Evolutionary conservation across 2,888 invertebrate species (phyloP).

Genomic region (Eudemis profundana): DNA sequence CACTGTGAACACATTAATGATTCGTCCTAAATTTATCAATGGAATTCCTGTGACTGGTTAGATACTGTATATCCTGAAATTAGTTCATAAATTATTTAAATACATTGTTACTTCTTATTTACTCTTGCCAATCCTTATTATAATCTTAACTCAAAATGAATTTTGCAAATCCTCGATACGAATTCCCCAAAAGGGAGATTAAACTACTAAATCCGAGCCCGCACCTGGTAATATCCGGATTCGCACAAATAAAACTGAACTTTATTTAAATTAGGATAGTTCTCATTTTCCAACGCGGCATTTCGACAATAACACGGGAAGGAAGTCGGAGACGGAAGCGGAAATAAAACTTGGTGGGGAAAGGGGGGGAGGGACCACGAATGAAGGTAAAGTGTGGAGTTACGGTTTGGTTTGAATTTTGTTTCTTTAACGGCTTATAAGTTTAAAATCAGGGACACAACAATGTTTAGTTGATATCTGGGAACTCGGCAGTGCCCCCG

Average conservation of each 20-base stretch:
- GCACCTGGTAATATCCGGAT: constrained; percentile 7
- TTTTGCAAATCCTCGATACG: constrained; percentile 17
- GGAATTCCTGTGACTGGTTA: no score
- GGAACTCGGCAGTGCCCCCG: no score
- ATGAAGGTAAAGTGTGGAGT: background rate
- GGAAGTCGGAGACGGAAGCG: constrained; percentile 38
- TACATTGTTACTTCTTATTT: no score
- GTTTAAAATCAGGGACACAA: background rate
- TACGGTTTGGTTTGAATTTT: background rate
- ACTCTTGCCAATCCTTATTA: no score
- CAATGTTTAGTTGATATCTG: background rate
- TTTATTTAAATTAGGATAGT: constrained; percentile 25
- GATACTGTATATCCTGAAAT: no score
- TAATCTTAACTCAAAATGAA: background rate
- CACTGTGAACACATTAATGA: no score
- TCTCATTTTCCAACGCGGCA: constrained; percentile 18
- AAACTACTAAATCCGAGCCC: constrained; percentile 11
- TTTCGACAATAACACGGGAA: constrained; percentile 38
- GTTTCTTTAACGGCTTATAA: background rate
- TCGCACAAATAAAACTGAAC: constrained; percentile 3
- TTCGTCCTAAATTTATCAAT: no score
- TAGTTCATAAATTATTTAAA: no score
- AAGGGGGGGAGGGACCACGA: constrained; percentile 19
- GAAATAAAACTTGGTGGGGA: constrained; percentile 46
- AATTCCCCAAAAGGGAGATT: constrained; percentile 17